Conservation (phyloP, 2,888 invertebrate genomes). For the Drosophila silvestris region DNA sequence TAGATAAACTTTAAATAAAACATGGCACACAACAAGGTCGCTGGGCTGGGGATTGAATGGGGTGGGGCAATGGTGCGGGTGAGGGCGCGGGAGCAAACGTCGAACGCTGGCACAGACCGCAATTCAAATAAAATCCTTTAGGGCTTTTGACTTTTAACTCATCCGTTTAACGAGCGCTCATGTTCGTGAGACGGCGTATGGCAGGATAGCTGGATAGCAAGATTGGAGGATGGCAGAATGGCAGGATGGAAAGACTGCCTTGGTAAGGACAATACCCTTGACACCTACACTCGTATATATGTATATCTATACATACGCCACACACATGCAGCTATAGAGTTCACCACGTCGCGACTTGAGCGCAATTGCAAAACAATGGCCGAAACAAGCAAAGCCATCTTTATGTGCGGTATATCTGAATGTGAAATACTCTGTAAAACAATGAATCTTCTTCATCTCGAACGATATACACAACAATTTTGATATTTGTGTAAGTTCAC, state of each 20-base stretch:
- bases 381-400: constrained; percentile 41
- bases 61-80: background rate
- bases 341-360: constrained; percentile 54
- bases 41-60: background rate
- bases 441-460: background rate
- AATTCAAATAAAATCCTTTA: constrained; percentile 83
- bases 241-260: constrained; percentile 54
- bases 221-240: constrained; percentile 3
- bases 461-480: background rate
- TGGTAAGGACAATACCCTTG: constrained; percentile 74
- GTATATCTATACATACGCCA: constrained; percentile 18
- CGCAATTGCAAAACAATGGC: constrained; percentile 69
- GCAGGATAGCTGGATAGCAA: constrained; percentile 18
- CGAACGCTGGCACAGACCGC: constrained; percentile 74
- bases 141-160: constrained; percentile 84
- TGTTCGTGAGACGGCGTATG: constrained; percentile 69
- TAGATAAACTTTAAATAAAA: constrained; percentile 79
- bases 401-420: constrained; percentile 9
- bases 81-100: constrained; percentile 46
- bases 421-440: constrained; percentile 31
- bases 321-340: constrained; percentile 15
- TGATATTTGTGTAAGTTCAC: background rate
- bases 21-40: constrained; percentile 60
- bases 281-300: constrained; percentile 59
- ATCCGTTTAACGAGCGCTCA: constrained; percentile 79